Percentiles rank a stretch among this genome's conserved stretches.
Conservation (phyloP, 2,797 vertebrate genomes). For the Hafferia zeledoni region DNA sequence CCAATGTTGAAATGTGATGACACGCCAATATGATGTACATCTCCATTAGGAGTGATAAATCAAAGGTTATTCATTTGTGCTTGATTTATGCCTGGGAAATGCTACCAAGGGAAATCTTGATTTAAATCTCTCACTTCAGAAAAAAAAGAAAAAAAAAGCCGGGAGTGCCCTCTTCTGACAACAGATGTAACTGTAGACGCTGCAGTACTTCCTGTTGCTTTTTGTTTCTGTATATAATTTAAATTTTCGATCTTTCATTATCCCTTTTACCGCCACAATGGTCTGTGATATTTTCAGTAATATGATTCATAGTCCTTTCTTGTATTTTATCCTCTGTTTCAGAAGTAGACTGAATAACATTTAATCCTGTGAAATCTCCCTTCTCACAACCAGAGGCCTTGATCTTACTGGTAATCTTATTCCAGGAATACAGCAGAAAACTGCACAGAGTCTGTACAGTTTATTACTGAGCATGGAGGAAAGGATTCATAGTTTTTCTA, state of each 20-base stretch:
- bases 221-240: not conserved
- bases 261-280: not conserved
- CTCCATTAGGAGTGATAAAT: slow-evolving; percentile 75
- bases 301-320: not conserved
- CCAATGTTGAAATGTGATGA: slow-evolving; percentile 71
- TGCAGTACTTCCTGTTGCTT: not conserved
- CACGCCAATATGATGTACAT: slow-evolving; percentile 74
- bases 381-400: slow-evolving; percentile 16
- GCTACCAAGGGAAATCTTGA: slow-evolving; percentile 68
- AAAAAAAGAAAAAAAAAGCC: not conserved
- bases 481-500: not conserved
- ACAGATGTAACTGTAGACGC: not conserved
- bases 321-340: slow-evolving; percentile 24
- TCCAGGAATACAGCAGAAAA: slow-evolving; percentile 21
- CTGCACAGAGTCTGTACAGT: not conserved
- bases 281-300: not conserved
- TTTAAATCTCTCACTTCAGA: slow-evolving; percentile 37
- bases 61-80: slow-evolving; percentile 74
- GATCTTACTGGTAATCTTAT: slow-evolving; percentile 53
- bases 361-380: slow-evolving; percentile 52
- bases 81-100: slow-evolving; percentile 72
- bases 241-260: not conserved
- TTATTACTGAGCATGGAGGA: not conserved
- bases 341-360: not conserved
- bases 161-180: slow-evolving; percentile 62